Percentiles rank a stretch among this genome's conserved stretches.
phyloP scores from a whole-genome alignment of 2,888 invertebrate genomes.

The Drosophila neotestacea region DNA sequence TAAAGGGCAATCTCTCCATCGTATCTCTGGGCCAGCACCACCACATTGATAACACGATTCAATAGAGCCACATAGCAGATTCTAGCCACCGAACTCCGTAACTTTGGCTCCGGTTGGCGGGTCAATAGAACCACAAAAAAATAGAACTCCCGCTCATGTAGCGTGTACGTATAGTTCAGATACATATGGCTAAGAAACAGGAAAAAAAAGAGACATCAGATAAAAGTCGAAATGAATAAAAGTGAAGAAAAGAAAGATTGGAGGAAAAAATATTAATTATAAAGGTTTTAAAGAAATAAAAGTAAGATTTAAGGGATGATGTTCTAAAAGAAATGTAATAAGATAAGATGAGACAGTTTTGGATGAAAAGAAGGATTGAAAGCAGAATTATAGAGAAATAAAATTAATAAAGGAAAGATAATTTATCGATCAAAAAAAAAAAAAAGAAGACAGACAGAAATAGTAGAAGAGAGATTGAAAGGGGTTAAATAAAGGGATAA shows the following conservation, averaged over 20 bases:
- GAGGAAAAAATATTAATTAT: background rate
- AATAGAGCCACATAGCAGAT: constrained; percentile 51
- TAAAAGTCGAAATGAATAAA: background rate
- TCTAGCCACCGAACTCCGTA: constrained; percentile 3
- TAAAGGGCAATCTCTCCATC: constrained; percentile 38
- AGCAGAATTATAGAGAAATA: too few species aligned
- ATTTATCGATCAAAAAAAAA: too few species aligned
- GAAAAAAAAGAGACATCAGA: too few species aligned
- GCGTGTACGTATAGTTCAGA: constrained; percentile 40
- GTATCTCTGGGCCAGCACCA: constrained; percentile 57
- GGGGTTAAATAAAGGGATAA: too few species aligned
- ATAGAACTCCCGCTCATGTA: constrained; percentile 70
- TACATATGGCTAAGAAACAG: constrained; percentile 46
- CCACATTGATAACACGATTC: constrained; percentile 64
- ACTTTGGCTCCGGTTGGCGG: background rate
- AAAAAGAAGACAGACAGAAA: too few species aligned
- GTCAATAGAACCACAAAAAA: constrained; percentile 71
- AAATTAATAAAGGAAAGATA: too few species aligned
- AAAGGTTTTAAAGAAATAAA: background rate
- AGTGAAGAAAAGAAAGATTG: background rate
- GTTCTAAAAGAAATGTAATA: too few species aligned
- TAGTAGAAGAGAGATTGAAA: too few species aligned
- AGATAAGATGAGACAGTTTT: too few species aligned
- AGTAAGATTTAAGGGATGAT: too few species aligned
- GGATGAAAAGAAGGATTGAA: too few species aligned